Evolutionary conservation across 2,888 invertebrate genomes (phyloP), one percentile per base, ranked within the genome.

Genomic region (Hybos culiciformis): DNA sequence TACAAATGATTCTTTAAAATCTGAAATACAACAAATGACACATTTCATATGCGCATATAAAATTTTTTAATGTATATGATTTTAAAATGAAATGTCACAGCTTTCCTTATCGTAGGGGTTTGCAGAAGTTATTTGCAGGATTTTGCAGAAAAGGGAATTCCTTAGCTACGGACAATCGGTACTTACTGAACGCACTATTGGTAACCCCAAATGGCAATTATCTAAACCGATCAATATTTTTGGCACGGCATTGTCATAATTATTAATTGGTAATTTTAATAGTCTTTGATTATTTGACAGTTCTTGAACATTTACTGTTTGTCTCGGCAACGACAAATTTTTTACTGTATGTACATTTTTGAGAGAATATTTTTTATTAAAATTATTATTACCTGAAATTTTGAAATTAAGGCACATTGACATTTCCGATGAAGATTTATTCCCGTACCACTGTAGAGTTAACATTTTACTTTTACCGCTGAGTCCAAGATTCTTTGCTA

Each of bases 391-490:
- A 14, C 48, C 49, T 2, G 46, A 49, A 9, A 50, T 45, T 29
- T 46, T 41, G 18, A 50, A 21, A n/a, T 31, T 41, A 15, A 47
- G 42, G 20, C 44, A 38, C 18, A 39, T 44, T 39, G 45, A 46
- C 4, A 26, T 26, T 42, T 47, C 44, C 8, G 44, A 45, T 17
- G 39, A 33, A 5, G 26, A 24, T 15, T 44, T 47, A 9, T 47
- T 41, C 12, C 44, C 42, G 37, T 46, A 49, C 48, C 50, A 53
- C 34, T 49, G 47, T 5, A 50, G 33, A 3, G 44, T 50, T 20
- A 52, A 42, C 2, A 29, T 8, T 26, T 44, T 36, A 15, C 41
- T 41, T 17, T 48, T 46, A 2, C 51, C 50, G 20, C 39, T 44
- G 3, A 50, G 26, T 24, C 48, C 49, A 24, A 48, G 17, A 5